A percentile compares a stretch with the other conserved stretches of the same genome.
These are phyloP conservation scores for Smittia sp. DNA, from an alignment of 2,888 invertebrate species.

Conservation along the genomic window DNA sequence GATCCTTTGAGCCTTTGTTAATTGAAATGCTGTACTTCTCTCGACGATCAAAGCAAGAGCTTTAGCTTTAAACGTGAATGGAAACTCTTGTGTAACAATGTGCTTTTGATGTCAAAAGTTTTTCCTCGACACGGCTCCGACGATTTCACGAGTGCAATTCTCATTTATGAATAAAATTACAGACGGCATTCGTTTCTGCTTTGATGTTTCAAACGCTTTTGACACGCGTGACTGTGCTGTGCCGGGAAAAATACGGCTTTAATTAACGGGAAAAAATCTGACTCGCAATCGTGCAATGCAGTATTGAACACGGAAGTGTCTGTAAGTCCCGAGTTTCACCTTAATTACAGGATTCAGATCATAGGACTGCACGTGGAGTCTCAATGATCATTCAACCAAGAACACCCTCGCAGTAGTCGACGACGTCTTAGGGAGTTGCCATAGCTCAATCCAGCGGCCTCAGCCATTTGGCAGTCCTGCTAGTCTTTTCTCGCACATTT, in stretches of 20 bases:
- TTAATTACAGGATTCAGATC: not conserved
- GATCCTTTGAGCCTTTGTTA: not conserved
- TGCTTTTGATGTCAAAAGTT: constrained; percentile 27
- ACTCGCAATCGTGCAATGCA: not conserved
- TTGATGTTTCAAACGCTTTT: constrained; percentile 33
- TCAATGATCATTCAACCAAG: not conserved
- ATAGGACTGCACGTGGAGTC: not conserved
- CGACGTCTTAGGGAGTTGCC: constrained; percentile 19
- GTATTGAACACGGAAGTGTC: too few species aligned
- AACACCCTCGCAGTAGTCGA: not conserved
- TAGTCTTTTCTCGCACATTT: constrained; percentile 21
- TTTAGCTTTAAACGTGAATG: constrained; percentile 1
- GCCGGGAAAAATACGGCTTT: not conserved
- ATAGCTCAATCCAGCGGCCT: not conserved
- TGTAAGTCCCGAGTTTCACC: too few species aligned
- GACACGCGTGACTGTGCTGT: constrained; percentile 14
- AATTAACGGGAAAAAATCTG: constrained; percentile 16
- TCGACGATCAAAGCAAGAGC: not conserved
- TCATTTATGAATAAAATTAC: not conserved
- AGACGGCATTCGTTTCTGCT: not conserved
- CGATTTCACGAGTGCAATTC: not conserved
- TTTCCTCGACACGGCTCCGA: not conserved
- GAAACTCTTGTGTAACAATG: constrained; percentile 16
- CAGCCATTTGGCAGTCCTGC: constrained; percentile 13
- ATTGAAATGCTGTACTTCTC: not conserved